Evolutionary conservation across 2,113 vertebrate species (phyloP).

Genomic region (Struthio camelus): DNA sequence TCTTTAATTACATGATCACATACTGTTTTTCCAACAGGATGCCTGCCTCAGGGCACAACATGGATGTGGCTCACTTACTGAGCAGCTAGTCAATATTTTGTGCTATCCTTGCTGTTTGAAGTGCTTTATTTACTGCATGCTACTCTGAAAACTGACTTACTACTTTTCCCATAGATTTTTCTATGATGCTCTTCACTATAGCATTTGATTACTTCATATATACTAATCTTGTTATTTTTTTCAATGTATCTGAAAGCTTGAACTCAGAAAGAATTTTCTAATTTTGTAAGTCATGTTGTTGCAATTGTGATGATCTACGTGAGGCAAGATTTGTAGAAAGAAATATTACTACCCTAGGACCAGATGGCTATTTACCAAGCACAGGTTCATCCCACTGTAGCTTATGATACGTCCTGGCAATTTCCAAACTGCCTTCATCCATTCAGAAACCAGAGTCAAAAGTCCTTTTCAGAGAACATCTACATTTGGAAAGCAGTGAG

Average conservation of each 20-base stretch:
- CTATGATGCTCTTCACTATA: neutral
- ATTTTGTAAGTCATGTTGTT: neutral
- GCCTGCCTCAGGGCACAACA: constrained; percentile 35
- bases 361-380: neutral
- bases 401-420: neutral
- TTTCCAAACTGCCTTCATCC: neutral
- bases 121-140: neutral
- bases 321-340: neutral
- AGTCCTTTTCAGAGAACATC: no score
- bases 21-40: constrained; percentile 18
- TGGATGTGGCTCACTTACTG: constrained; percentile 16
- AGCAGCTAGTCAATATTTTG: constrained; percentile 49
- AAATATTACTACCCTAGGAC: neutral
- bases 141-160: neutral
- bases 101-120: constrained; percentile 25
- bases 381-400: neutral
- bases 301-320: neutral
- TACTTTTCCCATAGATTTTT: neutral
- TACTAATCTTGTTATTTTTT: neutral
- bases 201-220: neutral
- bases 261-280: neutral
- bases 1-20: constrained; percentile 27
- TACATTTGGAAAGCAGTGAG: no score
- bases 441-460: no score
- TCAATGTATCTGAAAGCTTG: neutral